Evolutionary conservation across 2,113 vertebrate genomes (phyloP).

Genomic region (Scatophagus argus): DNA sequence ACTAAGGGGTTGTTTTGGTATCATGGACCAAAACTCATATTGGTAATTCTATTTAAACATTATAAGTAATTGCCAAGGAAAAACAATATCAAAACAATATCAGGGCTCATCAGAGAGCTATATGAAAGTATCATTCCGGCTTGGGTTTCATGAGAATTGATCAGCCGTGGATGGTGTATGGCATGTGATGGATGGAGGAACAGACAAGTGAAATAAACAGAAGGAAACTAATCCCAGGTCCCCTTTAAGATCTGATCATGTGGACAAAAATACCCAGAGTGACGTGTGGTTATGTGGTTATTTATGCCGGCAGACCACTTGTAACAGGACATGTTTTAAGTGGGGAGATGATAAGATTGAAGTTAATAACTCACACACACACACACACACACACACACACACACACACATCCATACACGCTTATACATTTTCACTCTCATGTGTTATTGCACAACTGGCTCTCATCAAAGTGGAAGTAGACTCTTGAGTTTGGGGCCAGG

Average conservation of each 20-base stretch:
- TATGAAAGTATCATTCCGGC: not conserved
- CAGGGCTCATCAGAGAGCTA: not conserved
- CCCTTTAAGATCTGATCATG: constrained; percentile 38
- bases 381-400: not conserved
- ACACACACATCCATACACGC: not conserved
- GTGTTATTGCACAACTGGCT: constrained; percentile 9
- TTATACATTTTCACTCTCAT: constrained; percentile 1
- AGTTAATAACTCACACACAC: not conserved
- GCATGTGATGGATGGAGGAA: not conserved
- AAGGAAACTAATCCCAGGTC: constrained; percentile 4
- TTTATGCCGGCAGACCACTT: constrained; percentile 38
- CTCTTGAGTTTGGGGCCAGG: constrained; percentile 51
- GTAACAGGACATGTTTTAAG: constrained; percentile 42
- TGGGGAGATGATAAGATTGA: constrained; percentile 55
- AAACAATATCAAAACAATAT: not conserved
- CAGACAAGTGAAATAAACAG: constrained; percentile 17
- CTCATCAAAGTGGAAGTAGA: constrained; percentile 56
- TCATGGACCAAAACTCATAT: not conserved
- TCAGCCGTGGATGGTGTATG: not conserved
- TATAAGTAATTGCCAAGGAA: too few relatives aligned
- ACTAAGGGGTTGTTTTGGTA: not conserved
- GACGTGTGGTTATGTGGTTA: constrained; percentile 52
- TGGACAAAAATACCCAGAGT: constrained; percentile 54
- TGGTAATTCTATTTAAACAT: not conserved
- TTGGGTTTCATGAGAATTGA: constrained; percentile 5